These are phyloP conservation scores for Channa maculata DNA, from an alignment of 2,113 vertebrate species.

Conservation along the genomic window DNA sequence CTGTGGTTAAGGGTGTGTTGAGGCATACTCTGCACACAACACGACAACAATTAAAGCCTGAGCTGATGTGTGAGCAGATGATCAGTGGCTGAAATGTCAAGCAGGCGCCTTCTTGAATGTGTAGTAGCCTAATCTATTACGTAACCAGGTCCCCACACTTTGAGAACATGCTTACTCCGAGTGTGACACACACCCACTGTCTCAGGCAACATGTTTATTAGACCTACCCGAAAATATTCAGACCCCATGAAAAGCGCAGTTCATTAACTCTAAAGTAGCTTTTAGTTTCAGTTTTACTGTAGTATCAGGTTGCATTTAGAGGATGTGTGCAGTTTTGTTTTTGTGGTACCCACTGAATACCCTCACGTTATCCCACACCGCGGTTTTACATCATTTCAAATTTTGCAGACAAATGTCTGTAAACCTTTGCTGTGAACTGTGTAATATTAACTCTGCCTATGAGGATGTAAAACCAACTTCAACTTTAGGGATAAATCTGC, in stretches of 20 bases:
- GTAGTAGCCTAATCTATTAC: constrained; percentile 23
- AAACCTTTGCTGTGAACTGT: too few relatives aligned
- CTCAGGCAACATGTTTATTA: not conserved
- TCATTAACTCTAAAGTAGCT: not conserved
- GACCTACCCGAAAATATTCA: not conserved
- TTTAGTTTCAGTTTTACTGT: constrained; percentile 15
- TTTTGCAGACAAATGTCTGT: not conserved
- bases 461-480: too few relatives aligned
- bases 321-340: not conserved
- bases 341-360: not conserved
- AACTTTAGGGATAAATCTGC: too few relatives aligned
- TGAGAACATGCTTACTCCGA: constrained; percentile 8
- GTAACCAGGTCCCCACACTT: constrained; percentile 16
- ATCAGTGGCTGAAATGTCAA: not conserved
- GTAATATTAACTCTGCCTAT: too few relatives aligned
- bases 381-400: not conserved
- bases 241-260: not conserved
- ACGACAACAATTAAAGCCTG: not conserved
- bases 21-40: not conserved
- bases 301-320: not conserved
- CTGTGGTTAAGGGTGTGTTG: not conserved
- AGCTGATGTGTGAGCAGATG: not conserved
- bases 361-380: not conserved
- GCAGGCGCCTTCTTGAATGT: constrained; percentile 3
- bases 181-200: not conserved